Evolutionary conservation across 2,797 vertebrate genomes (phyloP).

Genomic region (Lemur catta): DNA sequence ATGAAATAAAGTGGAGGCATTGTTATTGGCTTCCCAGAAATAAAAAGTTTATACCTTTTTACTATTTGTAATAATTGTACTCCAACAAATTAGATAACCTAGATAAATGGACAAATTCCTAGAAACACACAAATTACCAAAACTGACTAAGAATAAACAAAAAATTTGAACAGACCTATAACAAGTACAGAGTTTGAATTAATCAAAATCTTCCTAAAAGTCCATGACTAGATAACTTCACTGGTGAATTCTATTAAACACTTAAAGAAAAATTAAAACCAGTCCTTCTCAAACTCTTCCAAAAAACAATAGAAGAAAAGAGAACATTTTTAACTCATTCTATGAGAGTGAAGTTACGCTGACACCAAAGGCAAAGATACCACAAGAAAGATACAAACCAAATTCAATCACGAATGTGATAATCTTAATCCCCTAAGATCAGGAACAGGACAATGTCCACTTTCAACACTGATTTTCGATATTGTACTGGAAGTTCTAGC

Average conservation of each 20-base stretch:
- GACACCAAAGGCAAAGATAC: background rate
- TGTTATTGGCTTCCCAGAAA: background rate
- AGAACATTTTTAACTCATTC: background rate
- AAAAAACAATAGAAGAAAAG: background rate
- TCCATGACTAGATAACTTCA: background rate
- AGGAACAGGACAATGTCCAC: background rate
- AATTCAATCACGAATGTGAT: background rate
- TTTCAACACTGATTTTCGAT: background rate
- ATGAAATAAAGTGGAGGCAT: background rate
- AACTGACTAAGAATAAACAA: background rate
- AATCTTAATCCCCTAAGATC: background rate
- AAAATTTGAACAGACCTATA: background rate
- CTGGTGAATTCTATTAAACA: background rate
- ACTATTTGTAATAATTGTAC: background rate
- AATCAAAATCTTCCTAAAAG: background rate
- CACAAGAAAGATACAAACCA: background rate
- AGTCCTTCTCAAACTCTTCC: background rate
- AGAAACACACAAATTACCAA: background rate
- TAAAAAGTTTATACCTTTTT: background rate
- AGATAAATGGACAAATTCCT: background rate
- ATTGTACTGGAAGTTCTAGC: background rate
- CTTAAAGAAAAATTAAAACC: background rate
- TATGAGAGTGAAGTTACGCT: background rate
- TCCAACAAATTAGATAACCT: background rate
- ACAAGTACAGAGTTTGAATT: background rate